Evolutionary conservation across 2,888 invertebrate species (phyloP), one percentile per base, ranked within the genome.

Genomic region (Linyphia triangularis): DNA sequence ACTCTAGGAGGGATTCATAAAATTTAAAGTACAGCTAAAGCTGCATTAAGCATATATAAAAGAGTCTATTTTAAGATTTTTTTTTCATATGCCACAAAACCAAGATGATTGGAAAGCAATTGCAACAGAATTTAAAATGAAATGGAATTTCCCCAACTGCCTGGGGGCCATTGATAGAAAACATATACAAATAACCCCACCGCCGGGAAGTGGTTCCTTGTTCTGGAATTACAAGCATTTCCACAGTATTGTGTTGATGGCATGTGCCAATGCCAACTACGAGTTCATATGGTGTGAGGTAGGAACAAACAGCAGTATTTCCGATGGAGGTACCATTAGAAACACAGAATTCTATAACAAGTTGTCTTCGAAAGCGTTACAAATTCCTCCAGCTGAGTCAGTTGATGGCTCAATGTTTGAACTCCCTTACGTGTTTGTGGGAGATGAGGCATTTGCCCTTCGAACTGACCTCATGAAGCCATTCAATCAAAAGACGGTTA

Each of bases 111-210:
- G 67, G 67, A 67, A 67, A n/a, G 26, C 24, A 26, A 16, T 10
- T 19, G 19, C 30, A 26, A 28, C 24, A 7, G 69, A 33, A 40
- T 26, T 19, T 19, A 4, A 69, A 33, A 16, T 10, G 13, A 13
- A 30, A n/a, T 63, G 77, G 63, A 61, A 77, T 30, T 77, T 77
- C 40, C 61, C 77, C 10, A 9, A 30, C n/a, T 77, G 77, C n/a
- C 10, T 61, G n/a, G 77, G 61, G 5, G 61, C 61, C 6, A 4
- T 77, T 10, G 77, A 77, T 61, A 33, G 77, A 4, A 77, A 61
- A 28, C 77, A 77, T 37, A 13, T 30, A 2, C 2, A 30, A 33
- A 69, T 69, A 5, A 33, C 33, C 69, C 69, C 69, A 69, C 69
- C 33, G 6, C 33, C 9, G 3, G 69, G 69, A 69, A 69, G 69